These are phyloP conservation scores for Artibeus lituratus DNA, from an alignment of 2,797 vertebrate species.

Conservation along the genomic window DNA sequence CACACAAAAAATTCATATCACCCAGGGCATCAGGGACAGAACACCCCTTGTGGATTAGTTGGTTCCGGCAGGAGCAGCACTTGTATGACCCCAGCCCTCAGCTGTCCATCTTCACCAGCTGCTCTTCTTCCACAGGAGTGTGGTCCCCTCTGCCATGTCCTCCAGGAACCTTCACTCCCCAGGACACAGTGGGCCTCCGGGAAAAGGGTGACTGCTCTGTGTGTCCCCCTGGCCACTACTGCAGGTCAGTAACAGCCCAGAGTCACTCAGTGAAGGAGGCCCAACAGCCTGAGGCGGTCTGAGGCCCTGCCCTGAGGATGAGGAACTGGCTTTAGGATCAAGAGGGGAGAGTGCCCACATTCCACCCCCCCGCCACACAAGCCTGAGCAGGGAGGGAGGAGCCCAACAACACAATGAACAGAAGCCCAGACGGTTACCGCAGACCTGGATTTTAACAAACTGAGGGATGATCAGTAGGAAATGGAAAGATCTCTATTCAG, in stretches of 20 bases:
- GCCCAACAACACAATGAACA: neutral
- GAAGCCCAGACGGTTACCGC: neutral
- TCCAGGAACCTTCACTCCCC: constrained; percentile 89
- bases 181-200: constrained; percentile 84
- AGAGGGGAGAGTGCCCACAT: neutral
- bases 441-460: neutral
- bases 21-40: neutral
- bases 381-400: neutral
- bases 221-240: constrained; percentile 91
- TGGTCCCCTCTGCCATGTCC: constrained; percentile 87
- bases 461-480: neutral
- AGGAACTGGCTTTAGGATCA: neutral
- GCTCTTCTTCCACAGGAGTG: constrained; percentile 78
- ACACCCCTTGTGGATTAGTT: accelerated
- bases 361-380: neutral
- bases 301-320: accelerated
- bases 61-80: no score
- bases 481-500: neutral
- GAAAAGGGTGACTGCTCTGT: constrained; percentile 88
- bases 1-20: no score
- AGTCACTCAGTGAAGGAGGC: neutral
- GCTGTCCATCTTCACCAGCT: neutral
- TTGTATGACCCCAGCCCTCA: no score
- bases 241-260: constrained; percentile 83
- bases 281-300: neutral